A percentile compares a stretch with the other conserved stretches of the same genome.
Conservation (phyloP, 2,113 vertebrate species). For the Crypturellus undulatus region DNA sequence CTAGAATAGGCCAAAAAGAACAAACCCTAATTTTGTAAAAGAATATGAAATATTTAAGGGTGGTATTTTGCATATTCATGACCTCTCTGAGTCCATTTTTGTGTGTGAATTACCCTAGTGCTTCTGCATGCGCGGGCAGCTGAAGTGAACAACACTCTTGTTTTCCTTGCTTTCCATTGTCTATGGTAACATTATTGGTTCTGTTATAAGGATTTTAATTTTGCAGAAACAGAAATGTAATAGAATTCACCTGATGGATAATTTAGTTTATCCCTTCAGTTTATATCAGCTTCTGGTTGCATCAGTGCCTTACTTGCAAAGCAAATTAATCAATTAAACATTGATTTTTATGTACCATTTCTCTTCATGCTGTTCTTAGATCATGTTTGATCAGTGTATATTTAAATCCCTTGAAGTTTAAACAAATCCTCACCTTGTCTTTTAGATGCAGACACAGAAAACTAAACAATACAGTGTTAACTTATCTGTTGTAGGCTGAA, state of each 20-base stretch:
- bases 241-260: neutral
- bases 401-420: slow-evolving; percentile 16
- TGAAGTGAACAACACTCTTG: neutral
- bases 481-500: neutral
- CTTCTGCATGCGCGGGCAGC: neutral
- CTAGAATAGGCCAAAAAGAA: neutral
- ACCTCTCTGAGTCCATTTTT: neutral
- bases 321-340: slow-evolving; percentile 63
- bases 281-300: neutral
- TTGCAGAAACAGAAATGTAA: neutral
- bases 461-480: neutral
- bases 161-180: neutral
- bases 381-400: slow-evolving; percentile 35
- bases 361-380: slow-evolving; percentile 41
- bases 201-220: neutral
- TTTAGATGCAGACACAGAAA: slow-evolving; percentile 6
- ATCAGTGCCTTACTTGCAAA: neutral
- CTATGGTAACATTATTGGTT: neutral
- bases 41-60: neutral
- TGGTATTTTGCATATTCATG: neutral
- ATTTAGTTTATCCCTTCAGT: slow-evolving; percentile 7
- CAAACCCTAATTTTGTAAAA: neutral
- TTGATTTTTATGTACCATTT: slow-evolving; percentile 47
- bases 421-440: slow-evolving; percentile 32
- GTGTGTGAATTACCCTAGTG: neutral